Base-by-base conservation (phyloP, 2,888 invertebrate genomes). In the Lasioglossum malachurum region DNA sequence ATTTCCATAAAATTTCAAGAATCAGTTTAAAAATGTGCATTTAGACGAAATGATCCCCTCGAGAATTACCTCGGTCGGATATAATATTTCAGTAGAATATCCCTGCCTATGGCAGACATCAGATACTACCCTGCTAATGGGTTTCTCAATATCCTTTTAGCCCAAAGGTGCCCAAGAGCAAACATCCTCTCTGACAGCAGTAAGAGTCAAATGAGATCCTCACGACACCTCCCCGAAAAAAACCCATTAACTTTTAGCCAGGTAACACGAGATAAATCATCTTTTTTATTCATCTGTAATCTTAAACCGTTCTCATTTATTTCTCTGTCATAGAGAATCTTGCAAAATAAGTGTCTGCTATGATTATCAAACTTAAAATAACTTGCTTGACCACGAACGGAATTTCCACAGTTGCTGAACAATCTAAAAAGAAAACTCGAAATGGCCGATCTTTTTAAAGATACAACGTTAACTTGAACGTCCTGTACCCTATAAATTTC, bases 111-210 rank as follows among this genome's bases (percentile, higher is more conserved):
- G 31, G 64, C 19, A 31, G 64, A 64, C 64, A 64, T 64, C 64
- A 64, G 64, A 64, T 31, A 31, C 64, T 31, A 31, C 31, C 64
- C 8, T 8, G 64, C 31, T 64, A 64, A 64, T 64, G 64, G 64
- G 64, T 64, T 64, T 64, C 64, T 64, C 64, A 64, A 64, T 64
- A 64, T 64, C 64, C 64, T 64, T 64, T 31, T 19, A 64, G 31
- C 2, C 7, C 64, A 16, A 31, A 31, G 64, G 31, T 64, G 8
- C 16, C 64, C 64, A 31, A 19, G 31, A 7, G 16, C 64, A 64
- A 31, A 64, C 64, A 64, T 64, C 19, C 2, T 16, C 31, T 31
- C 16, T 64, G 64, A 7, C 31, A 16, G 31, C 31, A 31, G 19
- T 31, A 31, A 64, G 31, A 64, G 19, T 64, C 31, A 64, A 31